These are phyloP conservation scores for Pyrgilauda ruficollis DNA, from an alignment of 2,113 vertebrate genomes.

Conservation along the genomic window DNA sequence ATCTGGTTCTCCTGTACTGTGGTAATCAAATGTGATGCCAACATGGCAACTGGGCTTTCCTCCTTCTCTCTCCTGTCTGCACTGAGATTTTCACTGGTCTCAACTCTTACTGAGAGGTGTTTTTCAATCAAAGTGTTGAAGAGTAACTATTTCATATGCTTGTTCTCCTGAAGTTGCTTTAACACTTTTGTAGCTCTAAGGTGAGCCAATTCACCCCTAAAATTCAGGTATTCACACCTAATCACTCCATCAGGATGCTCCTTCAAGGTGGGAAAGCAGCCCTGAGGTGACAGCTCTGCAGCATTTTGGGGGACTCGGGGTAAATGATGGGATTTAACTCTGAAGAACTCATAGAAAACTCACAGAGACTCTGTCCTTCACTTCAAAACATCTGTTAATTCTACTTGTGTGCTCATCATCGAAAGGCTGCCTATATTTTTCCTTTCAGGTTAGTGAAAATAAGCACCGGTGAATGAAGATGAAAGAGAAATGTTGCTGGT, in stretches of 20 bases:
- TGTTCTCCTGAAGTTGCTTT: not conserved
- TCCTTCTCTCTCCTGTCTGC: not conserved
- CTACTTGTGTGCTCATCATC: not conserved
- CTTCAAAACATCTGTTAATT: not conserved
- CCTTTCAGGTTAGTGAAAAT: not conserved
- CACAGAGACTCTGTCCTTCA: not conserved
- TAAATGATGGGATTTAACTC: not conserved
- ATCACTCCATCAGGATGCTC: not conserved
- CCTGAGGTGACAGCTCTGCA: not conserved
- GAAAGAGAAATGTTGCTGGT: constrained; percentile 35
- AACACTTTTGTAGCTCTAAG: not conserved
- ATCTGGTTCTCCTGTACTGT: accelerated
- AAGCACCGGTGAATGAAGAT: constrained; percentile 42
- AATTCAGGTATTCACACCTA: not conserved
- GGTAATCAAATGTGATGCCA: not conserved
- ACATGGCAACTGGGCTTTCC: not conserved
- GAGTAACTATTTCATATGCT: not conserved
- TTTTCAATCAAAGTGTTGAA: not conserved
- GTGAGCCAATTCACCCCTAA: not conserved
- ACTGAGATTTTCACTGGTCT: not conserved
- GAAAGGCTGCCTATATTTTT: not conserved
- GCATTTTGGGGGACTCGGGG: not conserved
- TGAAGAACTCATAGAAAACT: not conserved
- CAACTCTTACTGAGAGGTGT: not conserved
- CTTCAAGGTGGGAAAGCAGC: not conserved